A percentile compares a stretch with the other conserved stretches of the same genome.
These are phyloP conservation scores for Myocastor coypus DNA, from an alignment of 2,113 vertebrate genomes.

Conservation along the genomic window DNA sequence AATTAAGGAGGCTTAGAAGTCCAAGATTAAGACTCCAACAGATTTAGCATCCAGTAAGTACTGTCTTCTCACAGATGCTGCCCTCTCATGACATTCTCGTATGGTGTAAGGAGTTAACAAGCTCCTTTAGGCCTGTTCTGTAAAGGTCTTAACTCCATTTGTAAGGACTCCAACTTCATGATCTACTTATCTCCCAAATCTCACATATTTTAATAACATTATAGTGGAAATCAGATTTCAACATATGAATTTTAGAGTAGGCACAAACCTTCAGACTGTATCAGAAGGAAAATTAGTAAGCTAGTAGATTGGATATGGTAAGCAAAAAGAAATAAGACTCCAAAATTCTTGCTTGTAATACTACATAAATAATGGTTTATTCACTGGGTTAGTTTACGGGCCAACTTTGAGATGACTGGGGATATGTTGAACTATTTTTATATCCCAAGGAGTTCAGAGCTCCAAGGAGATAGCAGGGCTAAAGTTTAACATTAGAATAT, in stretches of 20 bases:
- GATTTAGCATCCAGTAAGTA: neutral
- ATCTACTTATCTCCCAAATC: neutral
- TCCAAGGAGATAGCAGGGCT: neutral
- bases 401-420: neutral
- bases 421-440: neutral
- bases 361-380: neutral
- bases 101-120: neutral
- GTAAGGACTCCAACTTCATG: neutral
- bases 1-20: neutral
- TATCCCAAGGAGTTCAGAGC: neutral
- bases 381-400: neutral
- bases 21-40: neutral
- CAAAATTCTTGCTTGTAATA: constrained; percentile 38
- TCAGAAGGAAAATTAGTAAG: constrained; percentile 29
- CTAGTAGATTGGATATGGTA: neutral
- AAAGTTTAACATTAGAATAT: constrained; percentile 36
- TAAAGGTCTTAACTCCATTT: neutral
- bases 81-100: neutral
- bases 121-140: neutral
- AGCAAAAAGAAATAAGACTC: neutral
- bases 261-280: neutral
- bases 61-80: neutral
- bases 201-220: neutral
- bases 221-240: neutral
- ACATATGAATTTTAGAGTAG: neutral